phyloP scores from a whole-genome alignment of 2,888 invertebrate genomes.

The Mesochorus sp. region DNA sequence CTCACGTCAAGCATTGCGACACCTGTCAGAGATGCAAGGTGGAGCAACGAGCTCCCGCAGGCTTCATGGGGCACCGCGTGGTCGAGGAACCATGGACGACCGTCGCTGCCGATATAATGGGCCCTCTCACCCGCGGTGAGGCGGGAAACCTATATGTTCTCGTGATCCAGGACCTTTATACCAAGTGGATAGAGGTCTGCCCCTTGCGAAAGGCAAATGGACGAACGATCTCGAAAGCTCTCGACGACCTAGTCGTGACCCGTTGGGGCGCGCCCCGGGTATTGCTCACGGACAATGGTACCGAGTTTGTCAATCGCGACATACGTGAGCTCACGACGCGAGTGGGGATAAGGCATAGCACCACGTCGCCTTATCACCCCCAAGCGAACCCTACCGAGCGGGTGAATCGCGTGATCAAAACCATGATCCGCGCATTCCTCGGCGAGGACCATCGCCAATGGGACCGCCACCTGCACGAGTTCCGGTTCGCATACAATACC shows the following conservation, averaged over 20 bases:
- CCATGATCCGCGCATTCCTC: no score
- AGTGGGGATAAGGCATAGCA: neutral
- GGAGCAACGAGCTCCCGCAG: neutral
- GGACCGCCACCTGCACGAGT: no score
- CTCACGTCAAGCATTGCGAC: neutral
- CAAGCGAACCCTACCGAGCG: no score
- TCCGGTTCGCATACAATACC: no score
- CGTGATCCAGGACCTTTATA: conserved; percentile 29
- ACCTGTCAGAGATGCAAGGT: conserved; percentile 14
- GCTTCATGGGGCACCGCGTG: neutral
- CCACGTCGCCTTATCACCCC: no score
- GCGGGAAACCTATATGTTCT: neutral
- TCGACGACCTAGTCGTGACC: conserved; percentile 58
- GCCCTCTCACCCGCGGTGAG: neutral
- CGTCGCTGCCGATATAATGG: conserved; percentile 5
- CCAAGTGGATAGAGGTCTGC: conserved; percentile 30
- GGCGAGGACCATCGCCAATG: no score
- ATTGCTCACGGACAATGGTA: conserved; percentile 66
- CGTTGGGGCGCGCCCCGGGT: conserved; percentile 61
- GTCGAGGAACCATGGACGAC: conserved; percentile 17
- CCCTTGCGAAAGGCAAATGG: conserved; percentile 17
- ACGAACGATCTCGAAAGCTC: neutral
- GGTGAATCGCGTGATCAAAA: no score
- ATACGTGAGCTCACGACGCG: neutral
- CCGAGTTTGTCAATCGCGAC: conserved; percentile 54